Evolutionary conservation across 2,797 vertebrate genomes (phyloP).

Genomic region (Pseudochirops corinnae): DNA sequence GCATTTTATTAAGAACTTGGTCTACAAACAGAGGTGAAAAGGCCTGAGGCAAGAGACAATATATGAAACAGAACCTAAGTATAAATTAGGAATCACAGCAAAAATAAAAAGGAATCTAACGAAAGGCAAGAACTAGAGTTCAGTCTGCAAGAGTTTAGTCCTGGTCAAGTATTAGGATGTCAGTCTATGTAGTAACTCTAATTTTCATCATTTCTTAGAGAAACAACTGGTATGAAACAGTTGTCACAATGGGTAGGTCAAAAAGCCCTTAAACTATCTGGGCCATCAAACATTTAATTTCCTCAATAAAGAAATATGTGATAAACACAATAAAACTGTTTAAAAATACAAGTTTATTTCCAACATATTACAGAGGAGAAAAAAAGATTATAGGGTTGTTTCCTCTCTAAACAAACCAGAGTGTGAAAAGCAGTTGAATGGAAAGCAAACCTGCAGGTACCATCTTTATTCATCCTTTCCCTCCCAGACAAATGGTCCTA

Average conservation of each 20-base stretch:
- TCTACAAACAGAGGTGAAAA: not conserved
- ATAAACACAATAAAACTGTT: not conserved
- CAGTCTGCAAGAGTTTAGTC: not conserved
- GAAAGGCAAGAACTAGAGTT: not conserved
- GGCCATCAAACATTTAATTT: not conserved
- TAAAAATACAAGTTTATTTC: not conserved
- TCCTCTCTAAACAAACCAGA: not conserved
- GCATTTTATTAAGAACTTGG: not conserved
- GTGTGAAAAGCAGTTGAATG: not conserved
- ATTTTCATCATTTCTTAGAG: not conserved
- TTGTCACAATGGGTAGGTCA: not conserved
- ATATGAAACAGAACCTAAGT: not conserved
- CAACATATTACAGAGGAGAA: not conserved
- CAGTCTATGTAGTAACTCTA: not conserved
- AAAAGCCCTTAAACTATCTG: not conserved
- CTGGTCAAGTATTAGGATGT: not conserved
- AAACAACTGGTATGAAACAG: not conserved
- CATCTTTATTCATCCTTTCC: not conserved
- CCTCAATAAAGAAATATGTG: not conserved
- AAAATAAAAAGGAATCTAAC: not conserved
- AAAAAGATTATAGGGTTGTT: not conserved
- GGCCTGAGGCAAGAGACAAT: not conserved
- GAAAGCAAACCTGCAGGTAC: not conserved
- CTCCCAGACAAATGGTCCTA: not conserved
- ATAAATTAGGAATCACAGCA: not conserved